Conservation (phyloP, 2,888 invertebrate species). For the Zele albiditarsus region DNA sequence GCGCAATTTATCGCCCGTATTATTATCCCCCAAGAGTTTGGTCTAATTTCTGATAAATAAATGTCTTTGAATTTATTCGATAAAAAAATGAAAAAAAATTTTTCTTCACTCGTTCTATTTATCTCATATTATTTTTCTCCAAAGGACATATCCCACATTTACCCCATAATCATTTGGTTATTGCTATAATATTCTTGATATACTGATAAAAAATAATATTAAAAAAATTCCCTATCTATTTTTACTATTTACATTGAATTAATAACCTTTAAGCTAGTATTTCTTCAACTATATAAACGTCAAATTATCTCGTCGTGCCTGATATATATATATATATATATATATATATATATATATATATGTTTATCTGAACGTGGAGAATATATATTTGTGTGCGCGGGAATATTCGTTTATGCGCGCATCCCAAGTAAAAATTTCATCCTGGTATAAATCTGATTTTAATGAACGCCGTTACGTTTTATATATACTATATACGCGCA, state of each 20-base stretch:
- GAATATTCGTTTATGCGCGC: slow-evolving; percentile 24
- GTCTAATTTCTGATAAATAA: background rate
- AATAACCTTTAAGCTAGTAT: background rate
- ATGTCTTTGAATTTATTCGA: background rate
- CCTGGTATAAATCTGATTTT: slow-evolving; percentile 58
- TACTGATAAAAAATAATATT: no score
- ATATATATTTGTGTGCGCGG: background rate
- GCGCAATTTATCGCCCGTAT: background rate
- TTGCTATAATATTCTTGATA: no score
- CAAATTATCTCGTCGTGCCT: background rate
- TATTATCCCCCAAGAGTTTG: background rate
- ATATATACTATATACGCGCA: slow-evolving; percentile 39
- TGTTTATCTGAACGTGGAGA: background rate
- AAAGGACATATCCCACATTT: no score
- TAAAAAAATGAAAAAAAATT: background rate
- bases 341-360: slow-evolving; percentile 1
- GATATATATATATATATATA: slow-evolving; percentile 8
- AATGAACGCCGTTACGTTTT: slow-evolving; percentile 54
- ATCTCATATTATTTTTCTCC: no score
- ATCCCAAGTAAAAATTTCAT: slow-evolving; percentile 49
- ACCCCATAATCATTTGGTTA: no score
- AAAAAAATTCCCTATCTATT: no score
- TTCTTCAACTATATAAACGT: background rate
- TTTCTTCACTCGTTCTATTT: no score
- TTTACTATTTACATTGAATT: no score